phyloP scores from a whole-genome alignment of 1,140 invertebrate species.

The Drosophila subpulchrella region DNA sequence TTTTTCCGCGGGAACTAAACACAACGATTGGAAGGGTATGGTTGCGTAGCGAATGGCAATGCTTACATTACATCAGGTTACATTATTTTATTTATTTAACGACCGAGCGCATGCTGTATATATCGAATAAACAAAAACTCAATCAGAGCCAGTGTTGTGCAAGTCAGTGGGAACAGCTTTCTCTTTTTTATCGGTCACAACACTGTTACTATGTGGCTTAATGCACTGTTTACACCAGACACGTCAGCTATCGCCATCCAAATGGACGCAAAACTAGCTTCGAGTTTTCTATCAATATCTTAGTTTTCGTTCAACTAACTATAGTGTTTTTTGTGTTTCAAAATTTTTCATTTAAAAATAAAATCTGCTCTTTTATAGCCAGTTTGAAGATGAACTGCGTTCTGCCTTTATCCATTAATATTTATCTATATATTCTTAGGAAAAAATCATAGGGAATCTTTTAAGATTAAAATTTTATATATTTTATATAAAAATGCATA shows the following conservation, averaged over 20 bases:
- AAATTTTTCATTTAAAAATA: no score
- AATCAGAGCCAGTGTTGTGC: not conserved
- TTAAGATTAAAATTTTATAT: no score
- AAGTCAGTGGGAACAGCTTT: not conserved
- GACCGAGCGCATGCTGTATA: slow-evolving; percentile 2
- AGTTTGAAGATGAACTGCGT: no score
- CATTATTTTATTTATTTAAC: slow-evolving; percentile 2
- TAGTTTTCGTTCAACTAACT: no score
- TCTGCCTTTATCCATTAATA: no score
- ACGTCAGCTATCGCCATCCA: not conserved
- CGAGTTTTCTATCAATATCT: no score
- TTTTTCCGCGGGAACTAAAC: not conserved
- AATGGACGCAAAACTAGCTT: not conserved
- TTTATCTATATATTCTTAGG: no score
- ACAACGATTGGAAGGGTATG: not conserved
- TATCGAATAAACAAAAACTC: slow-evolving; percentile 14
- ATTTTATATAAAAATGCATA: no score
- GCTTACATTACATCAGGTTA: not conserved
- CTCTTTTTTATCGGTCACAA: not conserved
- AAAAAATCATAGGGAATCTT: no score
- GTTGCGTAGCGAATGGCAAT: not conserved
- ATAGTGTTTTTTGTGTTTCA: no score
- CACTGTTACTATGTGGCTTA: not conserved
- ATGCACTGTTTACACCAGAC: not conserved
- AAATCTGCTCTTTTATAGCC: no score